phyloP scores from a whole-genome alignment of 2,113 vertebrate species.

The Vidua chalybeata region DNA sequence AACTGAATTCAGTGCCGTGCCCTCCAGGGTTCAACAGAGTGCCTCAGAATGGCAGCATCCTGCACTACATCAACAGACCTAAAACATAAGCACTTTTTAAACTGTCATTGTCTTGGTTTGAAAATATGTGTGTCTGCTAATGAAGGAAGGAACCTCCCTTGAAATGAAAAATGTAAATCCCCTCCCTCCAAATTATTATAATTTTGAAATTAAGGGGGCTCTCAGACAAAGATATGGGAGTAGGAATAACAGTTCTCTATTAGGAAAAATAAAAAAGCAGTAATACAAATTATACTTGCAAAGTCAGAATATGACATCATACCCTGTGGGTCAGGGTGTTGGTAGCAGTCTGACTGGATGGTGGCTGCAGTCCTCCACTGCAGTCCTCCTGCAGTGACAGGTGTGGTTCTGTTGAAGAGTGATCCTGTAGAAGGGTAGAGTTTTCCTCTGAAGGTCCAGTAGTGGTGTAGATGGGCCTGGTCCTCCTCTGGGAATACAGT shows the following conservation, averaged over 20 bases:
- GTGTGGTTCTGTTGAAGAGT: background rate
- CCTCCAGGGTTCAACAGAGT: accelerated
- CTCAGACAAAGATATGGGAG: background rate
- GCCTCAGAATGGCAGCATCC: background rate
- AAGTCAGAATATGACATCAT: background rate
- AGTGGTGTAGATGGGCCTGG: background rate
- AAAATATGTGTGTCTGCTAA: background rate
- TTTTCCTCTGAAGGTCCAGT: background rate
- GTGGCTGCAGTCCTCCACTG: background rate
- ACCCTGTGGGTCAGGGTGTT: background rate
- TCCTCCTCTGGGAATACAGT: background rate
- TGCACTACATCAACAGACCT: background rate
- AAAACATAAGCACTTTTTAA: background rate
- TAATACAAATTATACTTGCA: background rate
- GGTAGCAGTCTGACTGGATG: background rate
- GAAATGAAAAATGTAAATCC: background rate
- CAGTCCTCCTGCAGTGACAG: background rate
- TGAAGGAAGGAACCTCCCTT: background rate
- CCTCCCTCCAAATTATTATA: background rate
- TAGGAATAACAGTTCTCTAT: background rate
- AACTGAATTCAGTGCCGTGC: background rate
- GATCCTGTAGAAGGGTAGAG: background rate
- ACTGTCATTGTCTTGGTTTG: background rate
- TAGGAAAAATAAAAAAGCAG: background rate
- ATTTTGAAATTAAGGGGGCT: background rate